These are phyloP conservation scores for Chiroxiphia lanceolata DNA, from an alignment of 2,797 vertebrate genomes.

Conservation along the genomic window DNA sequence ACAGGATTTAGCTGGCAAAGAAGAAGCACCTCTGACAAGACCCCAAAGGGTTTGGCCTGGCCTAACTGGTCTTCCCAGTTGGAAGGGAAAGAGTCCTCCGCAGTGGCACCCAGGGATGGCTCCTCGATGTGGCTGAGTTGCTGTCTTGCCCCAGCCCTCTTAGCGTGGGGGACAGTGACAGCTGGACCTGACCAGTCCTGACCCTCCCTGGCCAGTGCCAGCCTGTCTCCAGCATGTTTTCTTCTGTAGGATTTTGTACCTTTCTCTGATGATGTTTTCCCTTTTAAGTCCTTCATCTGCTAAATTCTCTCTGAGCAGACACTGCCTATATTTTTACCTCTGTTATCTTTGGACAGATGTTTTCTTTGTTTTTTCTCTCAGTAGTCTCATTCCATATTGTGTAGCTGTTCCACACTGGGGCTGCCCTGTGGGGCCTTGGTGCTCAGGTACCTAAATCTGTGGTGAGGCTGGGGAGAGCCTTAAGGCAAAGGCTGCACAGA, in stretches of 20 bases:
- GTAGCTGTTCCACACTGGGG: no score
- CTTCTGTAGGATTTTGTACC: neutral
- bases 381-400: neutral
- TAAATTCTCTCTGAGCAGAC: neutral
- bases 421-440: neutral
- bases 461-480: neutral
- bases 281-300: neutral
- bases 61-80: no score
- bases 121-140: accelerated
- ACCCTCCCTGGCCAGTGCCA: neutral
- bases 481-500: neutral
- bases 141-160: neutral
- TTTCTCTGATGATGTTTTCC: neutral
- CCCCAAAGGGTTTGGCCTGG: neutral
- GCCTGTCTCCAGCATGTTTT: neutral
- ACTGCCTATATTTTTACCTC: neutral
- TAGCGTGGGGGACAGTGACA: neutral
- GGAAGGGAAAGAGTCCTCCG: neutral
- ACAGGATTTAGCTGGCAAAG: neutral
- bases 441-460: neutral
- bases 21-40: accelerated
- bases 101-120: neutral
- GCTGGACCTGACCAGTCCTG: neutral
- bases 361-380: neutral
- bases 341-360: neutral